phyloP scores from a whole-genome alignment of 2,888 invertebrate species.

The Habrosyne pyritoides region DNA sequence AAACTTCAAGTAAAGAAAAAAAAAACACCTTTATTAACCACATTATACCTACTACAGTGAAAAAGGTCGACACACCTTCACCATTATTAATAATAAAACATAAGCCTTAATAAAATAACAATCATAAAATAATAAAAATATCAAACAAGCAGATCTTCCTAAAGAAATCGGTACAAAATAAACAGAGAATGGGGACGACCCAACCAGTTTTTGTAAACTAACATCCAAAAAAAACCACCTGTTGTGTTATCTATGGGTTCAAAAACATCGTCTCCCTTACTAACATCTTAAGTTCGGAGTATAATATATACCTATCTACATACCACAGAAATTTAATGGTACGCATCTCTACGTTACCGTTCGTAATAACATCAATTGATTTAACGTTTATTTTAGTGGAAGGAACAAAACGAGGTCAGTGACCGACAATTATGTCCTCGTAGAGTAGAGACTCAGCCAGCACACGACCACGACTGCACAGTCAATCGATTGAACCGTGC shows the following conservation, averaged over 20 bases:
- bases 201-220: slow-evolving; percentile 3
- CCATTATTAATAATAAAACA: too few species aligned
- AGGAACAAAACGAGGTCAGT: slow-evolving; percentile 78
- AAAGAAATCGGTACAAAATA: slow-evolving; percentile 4
- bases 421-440: slow-evolving; percentile 81
- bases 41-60: too few species aligned
- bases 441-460: slow-evolving; percentile 70
- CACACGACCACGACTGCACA: slow-evolving; percentile 5
- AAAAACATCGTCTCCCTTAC: slow-evolving; percentile 45
- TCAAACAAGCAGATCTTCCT: not conserved
- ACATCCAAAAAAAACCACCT: slow-evolving; percentile 48
- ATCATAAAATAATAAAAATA: too few species aligned
- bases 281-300: not conserved
- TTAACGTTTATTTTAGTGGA: slow-evolving; percentile 80
- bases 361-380: slow-evolving; percentile 83
- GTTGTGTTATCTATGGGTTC: slow-evolving; percentile 36
- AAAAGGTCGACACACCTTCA: too few species aligned
- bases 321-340: not conserved
- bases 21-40: too few species aligned
- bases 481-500: slow-evolving; percentile 13
- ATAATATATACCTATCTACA: not conserved
- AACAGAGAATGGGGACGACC: not conserved
- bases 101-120: too few species aligned
- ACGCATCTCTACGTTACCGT: slow-evolving; percentile 72
- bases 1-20: too few species aligned